Percentiles rank a stretch among this genome's conserved stretches.
Conservation (phyloP, 2,888 invertebrate genomes). For the Cepaea hortensis region DNA sequence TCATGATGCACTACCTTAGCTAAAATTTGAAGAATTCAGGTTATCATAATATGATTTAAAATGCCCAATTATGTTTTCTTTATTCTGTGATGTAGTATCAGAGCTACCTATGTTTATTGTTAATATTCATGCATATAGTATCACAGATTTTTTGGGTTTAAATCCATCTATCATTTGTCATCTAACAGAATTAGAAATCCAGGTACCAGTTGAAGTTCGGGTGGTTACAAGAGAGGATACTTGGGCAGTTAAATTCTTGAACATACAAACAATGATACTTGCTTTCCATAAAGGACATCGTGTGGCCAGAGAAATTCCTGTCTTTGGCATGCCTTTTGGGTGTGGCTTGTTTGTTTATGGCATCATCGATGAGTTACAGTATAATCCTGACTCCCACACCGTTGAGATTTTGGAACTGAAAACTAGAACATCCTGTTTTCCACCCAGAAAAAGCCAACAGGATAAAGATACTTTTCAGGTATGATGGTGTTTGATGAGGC, state of each 20-base stretch:
- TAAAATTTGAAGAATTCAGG: too few species aligned
- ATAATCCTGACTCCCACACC: slow-evolving; percentile 67
- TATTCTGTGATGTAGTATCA: too few species aligned
- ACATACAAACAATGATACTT: slow-evolving; percentile 62
- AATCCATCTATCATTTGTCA: slow-evolving; percentile 16
- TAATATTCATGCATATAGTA: not conserved
- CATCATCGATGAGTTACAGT: slow-evolving; percentile 71
- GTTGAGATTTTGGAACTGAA: slow-evolving; percentile 70
- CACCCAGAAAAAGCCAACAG: slow-evolving; percentile 66
- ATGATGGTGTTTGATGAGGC: not conserved
- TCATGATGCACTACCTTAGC: too few species aligned
- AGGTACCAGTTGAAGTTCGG: slow-evolving; percentile 64
- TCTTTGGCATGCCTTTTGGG: slow-evolving; percentile 71
- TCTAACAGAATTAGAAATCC: slow-evolving; percentile 69
- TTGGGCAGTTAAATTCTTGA: slow-evolving; percentile 70
- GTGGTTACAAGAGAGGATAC: slow-evolving; percentile 70
- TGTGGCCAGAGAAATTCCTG: slow-evolving; percentile 69
- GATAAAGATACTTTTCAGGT: slow-evolving; percentile 63
- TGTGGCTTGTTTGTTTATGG: slow-evolving; percentile 69
- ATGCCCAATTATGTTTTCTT: too few species aligned
- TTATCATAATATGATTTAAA: too few species aligned
- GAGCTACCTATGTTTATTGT: not conserved
- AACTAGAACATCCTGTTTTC: slow-evolving; percentile 60
- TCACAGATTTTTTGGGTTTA: not conserved
- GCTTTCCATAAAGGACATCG: slow-evolving; percentile 60